These are phyloP conservation scores for Zaprionus vittiger DNA, from an alignment of 1,140 invertebrate species.

Conservation along the genomic window DNA sequence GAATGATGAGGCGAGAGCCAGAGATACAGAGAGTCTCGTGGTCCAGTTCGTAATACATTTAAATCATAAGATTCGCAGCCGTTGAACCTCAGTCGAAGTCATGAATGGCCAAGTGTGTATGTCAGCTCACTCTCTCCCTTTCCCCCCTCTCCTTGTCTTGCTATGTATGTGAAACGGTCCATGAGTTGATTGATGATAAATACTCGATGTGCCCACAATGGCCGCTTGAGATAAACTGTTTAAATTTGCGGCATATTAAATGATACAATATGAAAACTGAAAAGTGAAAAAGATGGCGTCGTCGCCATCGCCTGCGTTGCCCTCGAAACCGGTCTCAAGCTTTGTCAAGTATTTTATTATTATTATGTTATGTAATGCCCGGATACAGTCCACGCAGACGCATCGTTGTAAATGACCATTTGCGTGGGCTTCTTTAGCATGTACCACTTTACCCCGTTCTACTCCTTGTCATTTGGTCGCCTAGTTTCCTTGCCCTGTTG, in stretches of 20 bases:
- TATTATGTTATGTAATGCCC: slow-evolving; percentile 72
- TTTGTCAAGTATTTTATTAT: slow-evolving; percentile 48
- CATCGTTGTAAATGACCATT: slow-evolving; percentile 81
- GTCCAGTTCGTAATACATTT: slow-evolving; percentile 30
- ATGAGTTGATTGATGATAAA: slow-evolving; percentile 81
- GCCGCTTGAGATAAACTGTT: slow-evolving; percentile 77
- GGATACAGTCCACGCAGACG: slow-evolving; percentile 32
- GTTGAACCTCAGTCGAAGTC: slow-evolving; percentile 61
- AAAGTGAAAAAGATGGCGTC: slow-evolving; percentile 39
- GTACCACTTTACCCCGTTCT: slow-evolving; percentile 7
- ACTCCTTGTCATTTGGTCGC: not conserved
- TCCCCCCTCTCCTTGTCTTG: not conserved
- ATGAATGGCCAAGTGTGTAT: slow-evolving; percentile 64
- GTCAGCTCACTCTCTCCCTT: not conserved
- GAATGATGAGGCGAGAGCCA: not conserved
- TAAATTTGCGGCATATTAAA: slow-evolving; percentile 80
- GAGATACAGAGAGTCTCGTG: not conserved
- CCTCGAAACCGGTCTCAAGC: slow-evolving; percentile 13
- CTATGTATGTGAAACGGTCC: slow-evolving; percentile 62
- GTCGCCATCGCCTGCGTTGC: slow-evolving; percentile 1
- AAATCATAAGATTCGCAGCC: slow-evolving; percentile 52
- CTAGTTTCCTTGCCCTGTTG: slow-evolving; percentile 19
- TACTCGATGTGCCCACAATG: slow-evolving; percentile 55
- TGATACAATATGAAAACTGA: slow-evolving; percentile 75
- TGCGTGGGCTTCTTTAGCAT: slow-evolving; percentile 26